These are phyloP conservation scores for Lampris megalopsis DNA, from an alignment of 2,113 vertebrate species.

Conservation along the genomic window DNA sequence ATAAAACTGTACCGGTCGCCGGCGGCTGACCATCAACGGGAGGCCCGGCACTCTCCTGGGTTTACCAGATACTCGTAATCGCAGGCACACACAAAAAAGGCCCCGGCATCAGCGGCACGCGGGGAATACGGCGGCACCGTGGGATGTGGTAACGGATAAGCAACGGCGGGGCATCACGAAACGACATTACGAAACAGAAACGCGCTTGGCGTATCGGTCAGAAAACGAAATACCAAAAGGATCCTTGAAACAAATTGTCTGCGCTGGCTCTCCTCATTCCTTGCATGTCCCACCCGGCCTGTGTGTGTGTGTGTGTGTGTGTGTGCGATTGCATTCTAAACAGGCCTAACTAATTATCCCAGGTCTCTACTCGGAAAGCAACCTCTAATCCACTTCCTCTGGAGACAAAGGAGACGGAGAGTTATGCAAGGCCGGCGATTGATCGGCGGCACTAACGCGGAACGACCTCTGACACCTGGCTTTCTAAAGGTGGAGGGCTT, in stretches of 20 bases:
- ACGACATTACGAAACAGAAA: not conserved
- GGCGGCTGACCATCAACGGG: conserved; percentile 40
- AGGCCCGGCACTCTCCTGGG: conserved; percentile 29
- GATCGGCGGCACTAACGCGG: conserved; percentile 78
- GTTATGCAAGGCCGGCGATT: conserved; percentile 79
- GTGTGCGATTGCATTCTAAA: conserved; percentile 76
- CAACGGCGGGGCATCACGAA: too few relatives aligned
- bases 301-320: conserved; percentile 64
- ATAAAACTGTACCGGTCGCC: conserved; percentile 37
- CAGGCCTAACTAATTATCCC: conserved; percentile 77
- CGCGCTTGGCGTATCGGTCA: conserved; percentile 21
- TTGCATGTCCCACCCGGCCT: conserved; percentile 13
- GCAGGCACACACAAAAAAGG: conserved; percentile 20
- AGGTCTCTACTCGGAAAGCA: conserved; percentile 70
- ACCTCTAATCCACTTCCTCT: conserved; percentile 79
- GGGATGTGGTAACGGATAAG: conserved; percentile 24
- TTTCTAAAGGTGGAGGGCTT: conserved; percentile 68
- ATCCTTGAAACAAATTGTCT: conserved; percentile 61
- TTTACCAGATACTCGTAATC: conserved; percentile 28
- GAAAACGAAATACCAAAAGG: conserved; percentile 62
- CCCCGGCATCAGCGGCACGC: too few relatives aligned
- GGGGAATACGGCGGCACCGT: conserved; percentile 15
- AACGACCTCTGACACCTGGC: conserved; percentile 79
- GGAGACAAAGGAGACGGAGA: conserved; percentile 74
- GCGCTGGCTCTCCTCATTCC: conserved; percentile 26